These are phyloP conservation scores for Spilogale gracilis DNA, from an alignment of 2,113 vertebrate genomes.

Conservation along the genomic window DNA sequence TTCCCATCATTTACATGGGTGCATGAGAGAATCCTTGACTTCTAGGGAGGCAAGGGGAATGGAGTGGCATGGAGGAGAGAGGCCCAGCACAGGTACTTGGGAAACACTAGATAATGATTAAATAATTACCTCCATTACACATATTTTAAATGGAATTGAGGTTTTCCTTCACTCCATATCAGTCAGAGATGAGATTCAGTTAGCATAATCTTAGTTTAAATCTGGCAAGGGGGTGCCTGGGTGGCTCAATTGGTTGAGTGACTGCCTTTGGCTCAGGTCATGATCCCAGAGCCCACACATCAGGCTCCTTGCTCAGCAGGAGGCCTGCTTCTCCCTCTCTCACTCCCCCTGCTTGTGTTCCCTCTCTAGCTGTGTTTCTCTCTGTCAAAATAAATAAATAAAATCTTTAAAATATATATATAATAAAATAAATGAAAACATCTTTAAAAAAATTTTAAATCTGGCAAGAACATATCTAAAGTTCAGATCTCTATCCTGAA, in stretches of 20 bases:
- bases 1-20: not conserved
- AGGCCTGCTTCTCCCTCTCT: too few relatives aligned
- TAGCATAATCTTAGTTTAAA: not conserved
- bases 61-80: not conserved
- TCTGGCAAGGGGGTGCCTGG: not conserved
- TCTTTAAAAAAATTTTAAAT: not conserved
- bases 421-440: too few relatives aligned
- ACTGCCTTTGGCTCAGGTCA: too few relatives aligned
- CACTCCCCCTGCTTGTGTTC: too few relatives aligned
- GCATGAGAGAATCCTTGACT: not conserved
- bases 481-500: not conserved
- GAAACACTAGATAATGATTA: not conserved
- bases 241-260: too few relatives aligned
- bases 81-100: not conserved
- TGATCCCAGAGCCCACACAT: too few relatives aligned
- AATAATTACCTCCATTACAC: not conserved
- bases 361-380: too few relatives aligned
- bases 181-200: not conserved
- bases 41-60: not conserved
- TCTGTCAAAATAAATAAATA: too few relatives aligned
- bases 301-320: too few relatives aligned
- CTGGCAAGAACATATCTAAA: not conserved
- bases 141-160: conserved; percentile 18
- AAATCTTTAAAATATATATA: too few relatives aligned
- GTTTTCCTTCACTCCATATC: not conserved